phyloP scores from a whole-genome alignment of 1,140 invertebrate species.

The Linepithema humile region DNA sequence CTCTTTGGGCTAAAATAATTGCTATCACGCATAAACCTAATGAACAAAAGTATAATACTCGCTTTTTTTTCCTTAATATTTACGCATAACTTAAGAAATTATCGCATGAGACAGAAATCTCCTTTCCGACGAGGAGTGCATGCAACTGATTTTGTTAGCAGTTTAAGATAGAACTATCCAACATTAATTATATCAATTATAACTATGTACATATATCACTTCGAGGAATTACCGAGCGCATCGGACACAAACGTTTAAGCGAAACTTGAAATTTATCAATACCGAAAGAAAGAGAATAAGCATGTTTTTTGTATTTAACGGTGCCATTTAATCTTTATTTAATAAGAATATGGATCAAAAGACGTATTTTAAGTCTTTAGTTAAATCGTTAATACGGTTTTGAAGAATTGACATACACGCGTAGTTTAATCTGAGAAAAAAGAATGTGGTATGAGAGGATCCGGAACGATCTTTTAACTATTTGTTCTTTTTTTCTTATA shows the following conservation, averaged over 20 bases:
- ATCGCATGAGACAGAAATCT: slow-evolving; percentile 6
- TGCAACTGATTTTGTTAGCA: slow-evolving; percentile 14
- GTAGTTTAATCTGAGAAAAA: neutral
- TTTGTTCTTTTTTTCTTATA: neutral
- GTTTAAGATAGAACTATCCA: slow-evolving; percentile 39
- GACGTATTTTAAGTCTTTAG: slow-evolving; percentile 16
- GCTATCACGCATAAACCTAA: slow-evolving; percentile 19
- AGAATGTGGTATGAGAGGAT: too few relatives aligned
- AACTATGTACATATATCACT: slow-evolving; percentile 46
- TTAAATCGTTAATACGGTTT: neutral
- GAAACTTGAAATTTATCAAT: slow-evolving; percentile 3
- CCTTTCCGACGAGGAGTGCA: neutral
- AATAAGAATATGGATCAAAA: slow-evolving; percentile 25
- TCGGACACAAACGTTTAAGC: slow-evolving; percentile 28
- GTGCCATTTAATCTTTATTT: slow-evolving; percentile 18
- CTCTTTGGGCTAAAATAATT: slow-evolving; percentile 23
- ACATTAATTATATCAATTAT: slow-evolving; percentile 48
- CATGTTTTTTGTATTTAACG: slow-evolving; percentile 21
- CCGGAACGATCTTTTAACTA: too few relatives aligned
- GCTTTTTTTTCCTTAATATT: neutral
- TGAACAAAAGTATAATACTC: slow-evolving; percentile 18
- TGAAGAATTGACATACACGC: neutral
- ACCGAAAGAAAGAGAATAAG: slow-evolving; percentile 16
- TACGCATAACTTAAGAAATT: slow-evolving; percentile 23
- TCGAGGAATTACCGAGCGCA: slow-evolving; percentile 42